phyloP scores from a whole-genome alignment of 2,888 invertebrate genomes.

The Unio delphinus region DNA sequence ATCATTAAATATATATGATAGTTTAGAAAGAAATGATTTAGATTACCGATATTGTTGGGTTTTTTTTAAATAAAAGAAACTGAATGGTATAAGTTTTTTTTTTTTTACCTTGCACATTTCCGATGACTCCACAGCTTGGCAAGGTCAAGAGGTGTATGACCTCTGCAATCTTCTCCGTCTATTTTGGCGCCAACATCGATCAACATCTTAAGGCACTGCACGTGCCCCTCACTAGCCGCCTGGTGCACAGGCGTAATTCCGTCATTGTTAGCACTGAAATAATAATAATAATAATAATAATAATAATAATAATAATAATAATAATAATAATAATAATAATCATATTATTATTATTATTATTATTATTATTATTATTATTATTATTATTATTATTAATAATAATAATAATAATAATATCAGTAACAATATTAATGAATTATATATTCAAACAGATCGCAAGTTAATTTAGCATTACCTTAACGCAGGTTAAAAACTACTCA shows the following conservation, averaged over 20 bases:
- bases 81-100: not conserved
- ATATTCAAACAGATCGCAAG: no score
- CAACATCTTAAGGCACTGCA: constrained; percentile 68
- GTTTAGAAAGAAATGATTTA: no score
- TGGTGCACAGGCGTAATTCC: constrained; percentile 70
- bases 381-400: not conserved
- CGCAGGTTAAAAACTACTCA: no score
- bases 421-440: not conserved
- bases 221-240: constrained; percentile 71
- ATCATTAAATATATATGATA: no score
- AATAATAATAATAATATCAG: not conserved
- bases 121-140: constrained; percentile 71
- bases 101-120: constrained; percentile 68
- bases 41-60: no score
- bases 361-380: not conserved
- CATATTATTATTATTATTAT: no score
- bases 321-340: not conserved
- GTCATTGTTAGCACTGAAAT: constrained; percentile 66
- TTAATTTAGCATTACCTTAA: no score
- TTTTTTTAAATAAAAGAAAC: no score
- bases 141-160: constrained; percentile 70
- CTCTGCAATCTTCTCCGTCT: constrained; percentile 63
- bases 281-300: not conserved
- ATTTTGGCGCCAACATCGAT: constrained; percentile 65
- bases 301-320: not conserved